Evolutionary conservation across 2,797 vertebrate species (phyloP), one percentile per base, ranked within the genome.

Genomic region (Parotocinclus haroldoi): DNA sequence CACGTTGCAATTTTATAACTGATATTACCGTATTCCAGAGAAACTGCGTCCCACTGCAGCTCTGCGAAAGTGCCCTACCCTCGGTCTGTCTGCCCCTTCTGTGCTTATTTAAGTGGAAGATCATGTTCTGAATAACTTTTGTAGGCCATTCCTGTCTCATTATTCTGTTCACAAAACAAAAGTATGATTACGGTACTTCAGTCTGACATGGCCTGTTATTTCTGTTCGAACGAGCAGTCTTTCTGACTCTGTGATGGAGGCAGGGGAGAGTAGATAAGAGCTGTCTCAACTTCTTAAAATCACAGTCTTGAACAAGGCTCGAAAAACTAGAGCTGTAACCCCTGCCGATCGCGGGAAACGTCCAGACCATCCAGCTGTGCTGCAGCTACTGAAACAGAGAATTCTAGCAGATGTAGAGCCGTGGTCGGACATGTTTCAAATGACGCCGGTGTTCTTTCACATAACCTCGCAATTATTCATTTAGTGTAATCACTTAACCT

Each of bases 201-300:
- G 40, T 58, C 66, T 71, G 65, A 60, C 66, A 66, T 61, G 48
- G 66, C 58, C 19, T 49, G 56, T 71, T 60, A 68, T 71, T 75
- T 27, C 54, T 40, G 72, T 81, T 68, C 70, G 72, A 76, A 75
- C 57, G 49, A 74, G 61, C 71, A 36, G 40, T 61, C 71, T 68
- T 50, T 73, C 61, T 66, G 54, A 56, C 69, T 19, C 51, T 46
- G 37, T 68, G 61, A 44, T 44, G 63, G 63, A 72, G 61, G 63
- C 62, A 53, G 69, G 53, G 50, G 56, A 74, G 65, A 72, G 56
- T 44, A 58, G 53, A 68, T 66, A 66, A 75, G 67, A 61, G 62
- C 58, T 68, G 70, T 69, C 69, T 68, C 17, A 71, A 50, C 38
- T 66, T 68, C 73, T 75, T 72, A 63, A 65, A 69, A 69, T 69